Base-by-base conservation (phyloP, 2,797 vertebrate species). In the Florisuga fusca region DNA sequence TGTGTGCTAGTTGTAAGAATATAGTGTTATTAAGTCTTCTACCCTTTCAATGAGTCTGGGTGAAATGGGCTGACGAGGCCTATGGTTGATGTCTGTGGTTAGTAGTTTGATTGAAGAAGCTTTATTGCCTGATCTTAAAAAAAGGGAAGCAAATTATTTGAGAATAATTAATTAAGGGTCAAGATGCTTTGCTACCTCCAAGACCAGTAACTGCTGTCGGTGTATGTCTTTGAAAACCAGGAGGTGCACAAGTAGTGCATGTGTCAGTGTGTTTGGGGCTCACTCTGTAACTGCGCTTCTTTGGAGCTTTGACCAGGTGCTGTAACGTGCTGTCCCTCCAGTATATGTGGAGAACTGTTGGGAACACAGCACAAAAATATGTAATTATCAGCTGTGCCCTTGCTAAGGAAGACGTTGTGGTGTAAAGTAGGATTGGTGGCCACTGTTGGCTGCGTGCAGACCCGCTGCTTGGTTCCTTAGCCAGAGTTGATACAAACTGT, bases 361-460 rank as follows among this genome's bases (percentile, higher is more conserved):
- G 62, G 54, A 75, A 34, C 15, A 6, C 23, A 38, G n/a, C 46
- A 62, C 17, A 10, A 9, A 57, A 25, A 26, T 57, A 46, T 18
- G 10, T 25, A 31, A 15, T 20, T 54, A 0, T 19, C 9, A 11
- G 8, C 22, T n/a, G 7, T 33, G 17, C 55, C 51, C 21, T 91
- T 75, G 46, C 45, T 57, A 5, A 67, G 63, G 55, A 48, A 53
- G 51, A 20, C 10, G 2, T 14, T 2, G 2, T 64, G 38, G 11
- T 54, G 48, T 50, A 15, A 26, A 43, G 2, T 48, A 5, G 46
- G 46, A 12, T 4, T 14, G 48, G 51, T 61, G 34, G 19, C 16
- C 0, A 0, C 45, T 1, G 1, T 4, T 74, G 75, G 29, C 64
- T 68, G 53, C 14, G 0, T 19, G 36, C 63, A 63, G 43, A 61